Base-by-base conservation (phyloP, 2,888 invertebrate genomes). In the Seira musarum region DNA sequence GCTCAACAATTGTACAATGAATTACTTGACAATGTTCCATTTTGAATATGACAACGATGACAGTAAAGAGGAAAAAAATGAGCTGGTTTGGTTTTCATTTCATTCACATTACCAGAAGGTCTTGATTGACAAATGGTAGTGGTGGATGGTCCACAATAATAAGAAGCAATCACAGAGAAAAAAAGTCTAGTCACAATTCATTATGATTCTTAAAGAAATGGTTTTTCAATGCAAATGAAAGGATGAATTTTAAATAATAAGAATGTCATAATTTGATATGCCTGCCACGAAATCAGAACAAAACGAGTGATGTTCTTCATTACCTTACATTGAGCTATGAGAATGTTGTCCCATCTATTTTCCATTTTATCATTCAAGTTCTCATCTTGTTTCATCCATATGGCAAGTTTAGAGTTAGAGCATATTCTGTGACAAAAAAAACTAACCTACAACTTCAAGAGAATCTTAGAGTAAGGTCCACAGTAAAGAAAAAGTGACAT, bases 111-210 rank as follows among this genome's bases (percentile, higher is more conserved):
- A n/a, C n/a, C n/a, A n/a, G n/a, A 21, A 60, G 2, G 21, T 60
- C n/a, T 13, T 74, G 80, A 74, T 69, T 80, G 80, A 80, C 80
- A 80, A 80, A 80, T 80, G 70, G 74, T 60, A 64, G 61, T 57
- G 2, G 46, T 57, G 22, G 46, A 68, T 68, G 60, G 60, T 21
- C n/a, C 2, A n/a, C 60, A 60, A 53, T 68, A 46, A 68, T 49
- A 49, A 46, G 67, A 67, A 68, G 40, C 66, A 64, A 60, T 61
- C 64, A 46, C 46, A 74, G 19, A 61, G 2, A 21, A 60, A 3
- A 8, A 49, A 3, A n/a, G 60, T 30, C 30, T 5, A 60, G 60
- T 60, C 60, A 60, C 60, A 60, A 60, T 60, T 60, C 60, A 60
- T 60, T 60, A 60, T 21, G 49, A 49, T 49, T 53, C 15, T 53